These are phyloP conservation scores for Cheilosia impressa DNA, from an alignment of 2,888 invertebrate species.

Conservation along the genomic window DNA sequence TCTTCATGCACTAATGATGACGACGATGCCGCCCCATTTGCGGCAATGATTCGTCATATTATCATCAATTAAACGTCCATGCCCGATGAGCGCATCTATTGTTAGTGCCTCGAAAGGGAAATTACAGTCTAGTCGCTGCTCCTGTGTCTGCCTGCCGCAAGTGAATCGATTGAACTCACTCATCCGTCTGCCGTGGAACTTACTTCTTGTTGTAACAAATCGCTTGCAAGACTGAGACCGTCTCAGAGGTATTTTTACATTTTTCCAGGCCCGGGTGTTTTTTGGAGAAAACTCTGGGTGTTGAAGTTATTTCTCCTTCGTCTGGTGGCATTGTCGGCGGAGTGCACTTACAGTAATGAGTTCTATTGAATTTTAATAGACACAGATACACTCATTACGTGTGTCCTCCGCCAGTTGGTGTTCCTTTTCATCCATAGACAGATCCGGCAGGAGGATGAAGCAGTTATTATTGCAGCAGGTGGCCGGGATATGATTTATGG, in stretches of 20 bases:
- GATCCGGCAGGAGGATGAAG: too few relatives aligned
- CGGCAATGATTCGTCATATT: constrained; percentile 44
- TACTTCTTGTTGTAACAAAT: background rate
- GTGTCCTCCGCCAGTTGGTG: too few relatives aligned
- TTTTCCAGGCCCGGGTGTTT: too few relatives aligned
- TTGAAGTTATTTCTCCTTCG: too few relatives aligned
- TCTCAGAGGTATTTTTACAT: background rate
- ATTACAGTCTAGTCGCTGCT: background rate
- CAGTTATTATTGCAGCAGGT: background rate
- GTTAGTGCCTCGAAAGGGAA: constrained; percentile 1
- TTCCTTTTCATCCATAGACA: too few relatives aligned
- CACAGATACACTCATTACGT: too few relatives aligned
- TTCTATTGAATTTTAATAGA: too few relatives aligned
- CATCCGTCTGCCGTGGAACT: constrained; percentile 14
- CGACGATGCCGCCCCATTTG: background rate
- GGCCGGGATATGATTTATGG: background rate
- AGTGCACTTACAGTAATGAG: too few relatives aligned
- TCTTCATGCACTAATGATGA: constrained; percentile 18
- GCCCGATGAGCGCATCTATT: constrained; percentile 39
- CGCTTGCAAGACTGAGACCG: background rate
- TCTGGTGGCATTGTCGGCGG: too few relatives aligned
- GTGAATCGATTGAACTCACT: constrained; percentile 28
- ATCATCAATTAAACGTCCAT: constrained; percentile 52
- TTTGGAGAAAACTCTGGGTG: too few relatives aligned
- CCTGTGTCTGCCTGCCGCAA: background rate